A percentile compares a stretch with the other conserved stretches of the same genome.
Conservation (phyloP, 1,140 invertebrate genomes). For the Drosophila triauraria region DNA sequence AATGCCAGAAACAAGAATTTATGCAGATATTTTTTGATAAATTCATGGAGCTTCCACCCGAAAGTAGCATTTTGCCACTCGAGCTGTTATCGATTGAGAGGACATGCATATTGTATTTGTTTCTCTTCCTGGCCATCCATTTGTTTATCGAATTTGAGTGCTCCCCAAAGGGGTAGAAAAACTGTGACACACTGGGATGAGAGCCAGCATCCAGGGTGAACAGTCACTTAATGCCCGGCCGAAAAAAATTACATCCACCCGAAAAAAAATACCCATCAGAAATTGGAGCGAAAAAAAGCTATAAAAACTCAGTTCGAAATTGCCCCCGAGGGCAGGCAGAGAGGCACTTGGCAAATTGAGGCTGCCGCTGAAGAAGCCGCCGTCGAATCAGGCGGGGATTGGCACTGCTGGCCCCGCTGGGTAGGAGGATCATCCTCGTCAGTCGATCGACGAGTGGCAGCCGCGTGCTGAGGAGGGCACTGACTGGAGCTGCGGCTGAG, state of each 20-base stretch:
- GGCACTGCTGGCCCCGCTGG: slow-evolving; percentile 5
- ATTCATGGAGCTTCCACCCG: slow-evolving; percentile 29
- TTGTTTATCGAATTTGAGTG: slow-evolving; percentile 59
- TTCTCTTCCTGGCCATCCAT: slow-evolving; percentile 13
- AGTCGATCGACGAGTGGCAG: slow-evolving; percentile 77
- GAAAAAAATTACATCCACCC: slow-evolving; percentile 61
- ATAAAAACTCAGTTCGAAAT: slow-evolving; percentile 47
- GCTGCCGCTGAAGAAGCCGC: slow-evolving; percentile 70
- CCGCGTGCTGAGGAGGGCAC: slow-evolving; percentile 61
- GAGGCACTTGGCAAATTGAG: slow-evolving; percentile 62
- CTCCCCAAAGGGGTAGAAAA: slow-evolving; percentile 30
- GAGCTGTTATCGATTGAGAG: slow-evolving; percentile 30
- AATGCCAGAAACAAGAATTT: slow-evolving; percentile 40
- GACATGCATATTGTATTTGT: slow-evolving; percentile 29
- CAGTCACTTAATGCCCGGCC: slow-evolving; percentile 15
- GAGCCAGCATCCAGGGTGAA: slow-evolving; percentile 20
- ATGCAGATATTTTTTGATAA: slow-evolving; percentile 58
- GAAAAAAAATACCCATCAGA: slow-evolving; percentile 39
- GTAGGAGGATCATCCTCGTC: slow-evolving; percentile 62
- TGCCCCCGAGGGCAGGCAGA: slow-evolving; percentile 54
- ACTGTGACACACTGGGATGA: slow-evolving; percentile 20
- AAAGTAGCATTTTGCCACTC: slow-evolving; percentile 8
- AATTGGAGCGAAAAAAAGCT: slow-evolving; percentile 27
- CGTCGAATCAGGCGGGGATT: slow-evolving; percentile 17
- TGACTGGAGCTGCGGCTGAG: slow-evolving; percentile 45